These are phyloP conservation scores for Watsonalla cultraria DNA, from an alignment of 2,888 invertebrate genomes.

Conservation along the genomic window DNA sequence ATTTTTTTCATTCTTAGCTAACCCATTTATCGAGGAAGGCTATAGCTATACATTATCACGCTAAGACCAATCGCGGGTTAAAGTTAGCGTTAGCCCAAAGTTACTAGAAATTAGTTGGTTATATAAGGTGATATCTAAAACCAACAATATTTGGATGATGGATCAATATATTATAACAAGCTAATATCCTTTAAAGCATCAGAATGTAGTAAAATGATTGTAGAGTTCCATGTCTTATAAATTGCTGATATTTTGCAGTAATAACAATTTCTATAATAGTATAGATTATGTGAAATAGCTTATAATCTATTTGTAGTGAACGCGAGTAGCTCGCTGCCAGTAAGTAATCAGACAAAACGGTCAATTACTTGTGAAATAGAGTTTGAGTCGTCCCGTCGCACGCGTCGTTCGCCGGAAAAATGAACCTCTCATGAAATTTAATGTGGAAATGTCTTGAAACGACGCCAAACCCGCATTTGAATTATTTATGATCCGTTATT, in stretches of 20 bases:
- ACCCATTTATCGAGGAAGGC: no score
- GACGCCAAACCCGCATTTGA: slow-evolving; percentile 72
- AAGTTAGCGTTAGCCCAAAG: no score
- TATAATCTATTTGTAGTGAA: background rate
- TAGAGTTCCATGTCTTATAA: slow-evolving; percentile 8
- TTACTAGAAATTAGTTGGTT: no score
- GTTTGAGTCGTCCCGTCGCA: slow-evolving; percentile 37
- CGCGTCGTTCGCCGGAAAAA: slow-evolving; percentile 61
- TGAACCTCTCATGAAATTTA: slow-evolving; percentile 77
- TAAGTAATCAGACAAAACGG: slow-evolving; percentile 33
- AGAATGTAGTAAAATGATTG: slow-evolving; percentile 6
- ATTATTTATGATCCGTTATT: slow-evolving; percentile 76
- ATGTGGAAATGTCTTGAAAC: slow-evolving; percentile 77
- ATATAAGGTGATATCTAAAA: no score
- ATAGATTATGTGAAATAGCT: slow-evolving; percentile 7
- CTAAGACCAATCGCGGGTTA: no score
- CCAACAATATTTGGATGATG: no score
- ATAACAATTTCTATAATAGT: background rate
- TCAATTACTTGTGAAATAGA: slow-evolving; percentile 41
- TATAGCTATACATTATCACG: no score
- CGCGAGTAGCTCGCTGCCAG: slow-evolving; percentile 16
- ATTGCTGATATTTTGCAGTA: no score
- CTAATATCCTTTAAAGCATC: no score
- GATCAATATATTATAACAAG: no score
- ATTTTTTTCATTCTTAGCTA: no score